Percentiles rank a stretch among this genome's conserved stretches.
Conservation (phyloP, 2,113 vertebrate species). For the Lampris megalopsis region DNA sequence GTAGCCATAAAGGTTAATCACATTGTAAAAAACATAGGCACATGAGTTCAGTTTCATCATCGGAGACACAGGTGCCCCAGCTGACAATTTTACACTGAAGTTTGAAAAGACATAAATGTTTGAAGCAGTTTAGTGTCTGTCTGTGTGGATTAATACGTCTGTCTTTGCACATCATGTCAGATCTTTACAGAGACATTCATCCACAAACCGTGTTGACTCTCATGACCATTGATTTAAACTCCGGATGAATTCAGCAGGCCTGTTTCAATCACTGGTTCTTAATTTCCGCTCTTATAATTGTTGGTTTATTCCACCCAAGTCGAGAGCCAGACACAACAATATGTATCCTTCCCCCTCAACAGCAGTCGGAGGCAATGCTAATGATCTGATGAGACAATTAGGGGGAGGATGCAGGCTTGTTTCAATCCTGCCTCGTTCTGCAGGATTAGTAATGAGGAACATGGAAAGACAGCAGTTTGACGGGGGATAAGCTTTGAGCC, state of each 20-base stretch:
- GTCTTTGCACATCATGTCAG: too few relatives aligned
- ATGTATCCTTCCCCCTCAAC: background rate
- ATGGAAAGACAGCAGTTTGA: conserved; percentile 63
- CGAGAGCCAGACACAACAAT: background rate
- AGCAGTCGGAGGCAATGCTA: conserved; percentile 5
- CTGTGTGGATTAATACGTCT: too few relatives aligned
- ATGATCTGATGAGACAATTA: conserved; percentile 46
- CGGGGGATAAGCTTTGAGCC: conserved; percentile 54
- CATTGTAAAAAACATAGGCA: too few relatives aligned
- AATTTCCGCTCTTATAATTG: conserved; percentile 2
- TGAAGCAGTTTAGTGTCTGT: too few relatives aligned
- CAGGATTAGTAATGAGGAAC: conserved; percentile 63
- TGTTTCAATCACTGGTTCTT: conserved; percentile 19
- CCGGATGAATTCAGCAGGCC: background rate
- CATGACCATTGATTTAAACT: background rate
- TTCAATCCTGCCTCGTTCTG: conserved; percentile 31
- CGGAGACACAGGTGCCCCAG: too few relatives aligned
- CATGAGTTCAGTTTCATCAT: too few relatives aligned
- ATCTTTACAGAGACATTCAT: too few relatives aligned
- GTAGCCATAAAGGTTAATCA: too few relatives aligned
- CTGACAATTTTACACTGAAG: too few relatives aligned
- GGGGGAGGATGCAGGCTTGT: conserved; percentile 13
- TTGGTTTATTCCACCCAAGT: conserved; percentile 15
- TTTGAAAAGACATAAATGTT: too few relatives aligned
- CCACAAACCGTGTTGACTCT: background rate